These are phyloP conservation scores for Drosophila diplacantha DNA, from an alignment of 2,888 invertebrate genomes.

Conservation along the genomic window DNA sequence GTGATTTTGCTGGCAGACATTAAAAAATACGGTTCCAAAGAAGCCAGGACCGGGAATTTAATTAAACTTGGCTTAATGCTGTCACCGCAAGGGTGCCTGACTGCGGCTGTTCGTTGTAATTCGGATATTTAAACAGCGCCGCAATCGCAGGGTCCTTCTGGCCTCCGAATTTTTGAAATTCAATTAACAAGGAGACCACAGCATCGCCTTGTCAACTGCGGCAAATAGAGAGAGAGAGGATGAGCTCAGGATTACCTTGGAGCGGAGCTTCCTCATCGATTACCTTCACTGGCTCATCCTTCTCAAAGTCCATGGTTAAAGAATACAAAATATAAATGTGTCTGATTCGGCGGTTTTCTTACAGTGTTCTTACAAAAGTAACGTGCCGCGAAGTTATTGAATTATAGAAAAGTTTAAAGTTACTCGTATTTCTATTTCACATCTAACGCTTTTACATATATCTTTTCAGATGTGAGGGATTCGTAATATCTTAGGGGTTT, in stretches of 20 bases:
- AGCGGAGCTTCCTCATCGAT: not conserved
- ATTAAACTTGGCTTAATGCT: constrained; percentile 63
- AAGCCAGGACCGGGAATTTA: constrained; percentile 43
- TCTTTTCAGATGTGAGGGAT: not conserved
- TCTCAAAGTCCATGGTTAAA: not conserved
- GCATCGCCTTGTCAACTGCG: constrained; percentile 79
- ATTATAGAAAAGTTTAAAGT: not conserved
- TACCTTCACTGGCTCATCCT: not conserved
- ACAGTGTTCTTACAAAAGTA: not conserved
- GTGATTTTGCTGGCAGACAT: constrained; percentile 7
- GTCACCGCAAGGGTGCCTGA: constrained; percentile 34
- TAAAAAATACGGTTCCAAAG: not conserved
- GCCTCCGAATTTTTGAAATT: constrained; percentile 97
- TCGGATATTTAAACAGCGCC: constrained; percentile 69
- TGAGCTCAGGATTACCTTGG: constrained; percentile 61
- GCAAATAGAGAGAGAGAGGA: not conserved
- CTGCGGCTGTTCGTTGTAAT: constrained; percentile 22
- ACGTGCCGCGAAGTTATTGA: too few species aligned
- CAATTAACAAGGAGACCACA: constrained; percentile 94
- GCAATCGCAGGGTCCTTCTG: constrained; percentile 92
- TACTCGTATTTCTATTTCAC: not conserved
- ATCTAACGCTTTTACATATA: not conserved
- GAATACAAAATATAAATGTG: not conserved
- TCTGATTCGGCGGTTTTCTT: not conserved
- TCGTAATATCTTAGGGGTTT: not conserved